These are phyloP conservation scores for Chloroceryle aenea DNA, from an alignment of 2,113 vertebrate genomes.

Conservation along the genomic window DNA sequence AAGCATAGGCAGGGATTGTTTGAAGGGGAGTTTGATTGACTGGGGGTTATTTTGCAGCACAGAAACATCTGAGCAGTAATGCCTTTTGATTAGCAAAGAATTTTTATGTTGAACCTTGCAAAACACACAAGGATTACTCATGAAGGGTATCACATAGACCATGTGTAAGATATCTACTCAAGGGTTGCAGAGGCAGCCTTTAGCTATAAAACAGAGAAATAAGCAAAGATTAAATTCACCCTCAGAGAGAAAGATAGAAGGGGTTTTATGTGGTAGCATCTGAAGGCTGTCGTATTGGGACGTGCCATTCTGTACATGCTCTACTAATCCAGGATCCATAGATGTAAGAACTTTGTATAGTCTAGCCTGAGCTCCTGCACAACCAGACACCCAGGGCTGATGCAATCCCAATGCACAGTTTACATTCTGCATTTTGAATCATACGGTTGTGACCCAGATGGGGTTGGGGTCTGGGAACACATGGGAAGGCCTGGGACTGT, in stretches of 20 bases:
- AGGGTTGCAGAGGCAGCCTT: not conserved
- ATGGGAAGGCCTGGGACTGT: not conserved
- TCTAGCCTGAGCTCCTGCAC: not conserved
- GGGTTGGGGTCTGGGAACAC: not conserved
- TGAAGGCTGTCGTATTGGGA: not conserved
- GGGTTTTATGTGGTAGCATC: not conserved
- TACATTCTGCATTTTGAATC: not conserved
- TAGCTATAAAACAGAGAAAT: not conserved
- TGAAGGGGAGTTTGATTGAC: not conserved
- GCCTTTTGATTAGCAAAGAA: not conserved
- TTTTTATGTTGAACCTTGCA: conserved; percentile 2
- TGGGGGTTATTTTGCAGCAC: not conserved
- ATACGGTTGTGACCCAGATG: not conserved
- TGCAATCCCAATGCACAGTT: not conserved
- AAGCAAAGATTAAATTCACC: not conserved
- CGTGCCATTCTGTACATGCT: not conserved
- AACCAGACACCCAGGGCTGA: not conserved
- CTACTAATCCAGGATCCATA: not conserved
- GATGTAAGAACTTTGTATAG: not conserved
- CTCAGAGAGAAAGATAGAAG: not conserved
- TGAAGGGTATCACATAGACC: not conserved
- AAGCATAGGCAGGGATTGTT: not conserved
- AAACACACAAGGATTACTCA: conserved; percentile 2
- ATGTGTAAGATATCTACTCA: not conserved
- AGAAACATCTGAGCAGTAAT: not conserved